A percentile compares a stretch with the other conserved stretches of the same genome.
Evolutionary conservation across 2,888 invertebrate species (phyloP).

Genomic region (Mythimna lalbum): DNA sequence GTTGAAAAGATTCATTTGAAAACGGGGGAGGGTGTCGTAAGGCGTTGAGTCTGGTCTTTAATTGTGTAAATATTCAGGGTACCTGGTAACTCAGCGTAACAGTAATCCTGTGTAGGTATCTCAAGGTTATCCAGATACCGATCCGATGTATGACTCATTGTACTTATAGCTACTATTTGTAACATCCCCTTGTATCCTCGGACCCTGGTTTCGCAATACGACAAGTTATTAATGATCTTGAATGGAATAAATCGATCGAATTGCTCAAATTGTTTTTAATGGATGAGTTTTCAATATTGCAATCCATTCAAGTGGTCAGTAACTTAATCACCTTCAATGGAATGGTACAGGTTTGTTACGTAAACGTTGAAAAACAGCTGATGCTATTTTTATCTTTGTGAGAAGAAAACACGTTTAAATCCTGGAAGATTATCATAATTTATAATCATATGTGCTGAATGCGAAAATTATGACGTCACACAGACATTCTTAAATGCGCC

Average conservation of each 20-base stretch:
- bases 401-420: constrained; percentile 56
- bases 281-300: constrained; percentile 18
- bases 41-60: background rate
- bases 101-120: background rate
- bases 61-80: background rate
- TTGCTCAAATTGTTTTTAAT: constrained; percentile 28
- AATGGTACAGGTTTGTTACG: constrained; percentile 44
- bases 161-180: background rate
- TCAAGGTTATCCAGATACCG: background rate
- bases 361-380: constrained; percentile 57
- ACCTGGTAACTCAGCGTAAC: background rate
- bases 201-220: background rate
- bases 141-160: background rate
- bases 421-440: constrained; percentile 57
- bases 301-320: constrained; percentile 35
- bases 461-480: constrained; percentile 37
- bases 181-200: background rate
- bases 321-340: constrained; percentile 30
- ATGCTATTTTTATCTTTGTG: constrained; percentile 46
- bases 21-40: background rate
- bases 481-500: background rate
- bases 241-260: constrained; percentile 17
- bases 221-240: constrained; percentile 11
- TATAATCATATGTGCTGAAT: constrained; percentile 29
- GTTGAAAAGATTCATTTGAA: background rate